Conservation (phyloP, 1,140 invertebrate genomes). For the Drosophila biarmipes region DNA sequence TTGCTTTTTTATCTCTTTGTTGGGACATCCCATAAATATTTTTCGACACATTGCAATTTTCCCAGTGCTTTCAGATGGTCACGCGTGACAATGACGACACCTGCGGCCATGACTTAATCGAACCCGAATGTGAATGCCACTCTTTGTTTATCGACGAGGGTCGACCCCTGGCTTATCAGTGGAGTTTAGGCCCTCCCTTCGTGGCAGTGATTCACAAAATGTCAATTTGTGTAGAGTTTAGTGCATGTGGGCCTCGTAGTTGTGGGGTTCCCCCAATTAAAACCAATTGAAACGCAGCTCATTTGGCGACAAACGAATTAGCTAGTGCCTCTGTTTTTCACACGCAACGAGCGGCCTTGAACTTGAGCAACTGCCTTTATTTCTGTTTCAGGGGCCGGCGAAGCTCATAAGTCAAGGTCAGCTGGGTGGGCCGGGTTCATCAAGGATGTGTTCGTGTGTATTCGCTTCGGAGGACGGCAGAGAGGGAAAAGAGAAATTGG, state of each 20-base stretch:
- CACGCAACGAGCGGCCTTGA: constrained; percentile 45
- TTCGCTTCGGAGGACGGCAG: neutral
- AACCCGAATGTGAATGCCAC: constrained; percentile 39
- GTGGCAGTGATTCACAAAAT: constrained; percentile 27
- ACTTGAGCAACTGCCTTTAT: constrained; percentile 38
- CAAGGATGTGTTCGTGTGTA: constrained; percentile 20
- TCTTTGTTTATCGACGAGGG: constrained; percentile 40
- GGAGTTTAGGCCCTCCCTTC: neutral
- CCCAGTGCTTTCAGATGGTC: constrained; percentile 2
- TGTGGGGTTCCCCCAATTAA: constrained; percentile 15
- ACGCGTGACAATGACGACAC: constrained; percentile 48
- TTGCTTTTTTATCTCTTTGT: neutral
- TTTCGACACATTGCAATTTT: neutral
- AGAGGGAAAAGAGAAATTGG: neutral
- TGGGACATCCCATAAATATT: neutral
- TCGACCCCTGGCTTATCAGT: constrained; percentile 18
- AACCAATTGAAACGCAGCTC: constrained; percentile 25
- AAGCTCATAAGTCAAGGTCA: constrained; percentile 43
- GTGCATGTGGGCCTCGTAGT: neutral
- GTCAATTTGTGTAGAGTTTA: neutral
- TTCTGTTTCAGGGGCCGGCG: constrained; percentile 2
- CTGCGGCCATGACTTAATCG: constrained; percentile 56
- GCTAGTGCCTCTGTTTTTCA: constrained; percentile 3
- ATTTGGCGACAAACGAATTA: constrained; percentile 18
- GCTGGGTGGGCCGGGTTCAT: constrained; percentile 22